Base-by-base conservation (phyloP, 1,140 invertebrate species). In the Aphelenchoides fujianensis region DNA sequence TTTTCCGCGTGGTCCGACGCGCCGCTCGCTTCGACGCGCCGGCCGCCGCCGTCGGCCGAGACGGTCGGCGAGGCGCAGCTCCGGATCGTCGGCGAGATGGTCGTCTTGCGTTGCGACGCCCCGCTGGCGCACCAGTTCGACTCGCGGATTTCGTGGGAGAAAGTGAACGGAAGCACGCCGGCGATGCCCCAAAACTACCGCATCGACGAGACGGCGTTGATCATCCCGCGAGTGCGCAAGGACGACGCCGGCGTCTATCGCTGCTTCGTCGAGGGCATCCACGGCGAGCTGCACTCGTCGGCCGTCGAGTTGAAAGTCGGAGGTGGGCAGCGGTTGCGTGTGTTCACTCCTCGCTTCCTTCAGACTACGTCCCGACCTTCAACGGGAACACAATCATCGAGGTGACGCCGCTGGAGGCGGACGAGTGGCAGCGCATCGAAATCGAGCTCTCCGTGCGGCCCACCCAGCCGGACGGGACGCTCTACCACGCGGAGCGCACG, bases 351-450 rank as follows among this genome's bases (percentile, higher is more conserved):
- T 59, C 5, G 32, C 5, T 63, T 52, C 16, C 31, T 81, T 64
- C 30, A 79, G 78, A 81, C 68, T 82, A 74, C 57, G 71, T 81
- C 23, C 79, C 80, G 2, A 36, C 37, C 53, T 81, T 81, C 61
- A 16, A 73, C 55, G 79, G 79, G n/a, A 69, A 61, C 16, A 36
- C 67, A 9, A 23, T 76, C 12, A 69, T 81, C 37, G 73, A 82
- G 41, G 36, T 81, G 28, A 30, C 69, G 3, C 79, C 79, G 53
- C 31, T 82, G 30, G 70, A 55, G 3, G 69, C 73, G 19, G 73
- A 82, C n/a, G 35, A 75, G 27, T 71, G 79, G 70, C 32, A 76
- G 30, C 55, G 79, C 28, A 68, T 81, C 2, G 69, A 81, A 57
- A 69, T 81, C 7, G 71, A 78, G 35, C 35, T 81, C 30, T 76